phyloP scores from a whole-genome alignment of 1,140 invertebrate genomes.

The Heliconius melpomene region DNA sequence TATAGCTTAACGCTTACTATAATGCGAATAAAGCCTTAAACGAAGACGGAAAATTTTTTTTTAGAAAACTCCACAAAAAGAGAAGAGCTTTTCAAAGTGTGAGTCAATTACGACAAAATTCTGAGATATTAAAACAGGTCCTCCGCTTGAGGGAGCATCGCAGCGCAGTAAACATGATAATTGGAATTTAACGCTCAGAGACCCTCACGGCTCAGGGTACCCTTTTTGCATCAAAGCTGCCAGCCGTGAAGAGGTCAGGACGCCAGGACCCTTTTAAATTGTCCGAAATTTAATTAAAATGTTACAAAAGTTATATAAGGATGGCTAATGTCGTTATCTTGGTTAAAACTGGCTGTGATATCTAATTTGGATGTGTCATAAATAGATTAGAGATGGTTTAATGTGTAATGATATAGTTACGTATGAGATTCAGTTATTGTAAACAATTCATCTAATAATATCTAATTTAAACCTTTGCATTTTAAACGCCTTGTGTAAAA shows the following conservation, averaged over 20 bases:
- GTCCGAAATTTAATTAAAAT: slow-evolving; percentile 66
- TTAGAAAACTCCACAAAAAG: not conserved
- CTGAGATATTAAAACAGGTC: slow-evolving; percentile 3
- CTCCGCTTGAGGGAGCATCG: slow-evolving; percentile 42
- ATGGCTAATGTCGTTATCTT: slow-evolving; percentile 14
- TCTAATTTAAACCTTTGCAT: not conserved
- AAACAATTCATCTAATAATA: not conserved
- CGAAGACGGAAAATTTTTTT: not conserved
- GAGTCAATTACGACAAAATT: slow-evolving; percentile 10
- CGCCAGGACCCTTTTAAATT: slow-evolving; percentile 58
- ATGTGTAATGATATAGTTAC: too few relatives aligned
- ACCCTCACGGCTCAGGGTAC: slow-evolving; percentile 26
- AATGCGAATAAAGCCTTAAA: not conserved
- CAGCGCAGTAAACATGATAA: slow-evolving; percentile 58
- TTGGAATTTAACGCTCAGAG: slow-evolving; percentile 58
- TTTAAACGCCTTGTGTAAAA: not conserved
- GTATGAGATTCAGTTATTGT: too few relatives aligned
- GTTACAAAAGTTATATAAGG: slow-evolving; percentile 45
- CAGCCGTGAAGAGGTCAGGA: slow-evolving; percentile 58
- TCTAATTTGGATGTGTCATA: not conserved
- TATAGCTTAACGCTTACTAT: not conserved
- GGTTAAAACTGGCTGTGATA: not conserved
- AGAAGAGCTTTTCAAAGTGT: not conserved
- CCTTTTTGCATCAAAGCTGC: slow-evolving; percentile 51
- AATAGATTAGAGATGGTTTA: not conserved